A percentile compares a stretch with the other conserved stretches of the same genome.
Evolutionary conservation across 2,113 vertebrate genomes (phyloP).

Genomic region (Lonchura striata): DNA sequence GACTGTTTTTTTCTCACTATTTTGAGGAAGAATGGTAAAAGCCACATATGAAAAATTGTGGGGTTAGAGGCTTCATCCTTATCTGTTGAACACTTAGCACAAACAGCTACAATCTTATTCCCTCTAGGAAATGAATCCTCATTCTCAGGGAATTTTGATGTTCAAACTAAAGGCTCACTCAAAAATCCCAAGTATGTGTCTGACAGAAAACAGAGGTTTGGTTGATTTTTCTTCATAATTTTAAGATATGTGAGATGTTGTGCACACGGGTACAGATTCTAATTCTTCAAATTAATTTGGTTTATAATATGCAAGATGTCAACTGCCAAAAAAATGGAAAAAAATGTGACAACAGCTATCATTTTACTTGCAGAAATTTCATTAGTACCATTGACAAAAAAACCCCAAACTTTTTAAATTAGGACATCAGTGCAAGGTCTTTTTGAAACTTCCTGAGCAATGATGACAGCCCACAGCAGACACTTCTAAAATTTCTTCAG

Average conservation of each 20-base stretch:
- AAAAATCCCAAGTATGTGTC: not conserved
- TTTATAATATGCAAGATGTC: not conserved
- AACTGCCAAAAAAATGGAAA: not conserved
- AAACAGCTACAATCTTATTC: not conserved
- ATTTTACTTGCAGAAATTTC: not conserved
- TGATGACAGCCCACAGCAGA: not conserved
- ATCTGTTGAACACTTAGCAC: not conserved
- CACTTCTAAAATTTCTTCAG: not conserved
- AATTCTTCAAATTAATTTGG: not conserved
- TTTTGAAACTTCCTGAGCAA: not conserved
- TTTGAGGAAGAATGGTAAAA: conserved; percentile 8
- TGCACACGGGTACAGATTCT: not conserved
- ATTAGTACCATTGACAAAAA: not conserved
- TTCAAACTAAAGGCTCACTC: not conserved
- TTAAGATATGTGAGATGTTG: not conserved
- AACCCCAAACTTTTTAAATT: not conserved
- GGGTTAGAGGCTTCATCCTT: not conserved
- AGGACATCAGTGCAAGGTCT: not conserved
- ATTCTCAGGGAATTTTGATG: not conserved
- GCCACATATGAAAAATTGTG: not conserved
- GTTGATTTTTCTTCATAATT: not conserved
- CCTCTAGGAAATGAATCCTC: not conserved
- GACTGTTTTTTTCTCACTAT: not conserved
- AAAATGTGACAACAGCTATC: not conserved
- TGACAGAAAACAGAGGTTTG: not conserved